phyloP scores from a whole-genome alignment of 2,888 invertebrate species.

The Xylota segnis region DNA sequence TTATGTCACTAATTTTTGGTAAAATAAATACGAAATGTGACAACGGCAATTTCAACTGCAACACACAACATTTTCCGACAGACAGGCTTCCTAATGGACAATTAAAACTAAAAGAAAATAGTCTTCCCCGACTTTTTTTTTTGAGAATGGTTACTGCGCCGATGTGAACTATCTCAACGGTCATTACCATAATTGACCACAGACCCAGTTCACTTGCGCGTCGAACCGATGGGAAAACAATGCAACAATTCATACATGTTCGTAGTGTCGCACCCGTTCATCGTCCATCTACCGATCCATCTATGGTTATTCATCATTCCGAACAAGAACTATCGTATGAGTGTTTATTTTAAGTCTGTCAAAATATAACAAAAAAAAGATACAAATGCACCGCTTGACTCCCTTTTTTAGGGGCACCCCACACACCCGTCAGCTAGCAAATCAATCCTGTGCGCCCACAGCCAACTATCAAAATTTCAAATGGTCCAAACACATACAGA shows the following conservation, averaged over 20 bases:
- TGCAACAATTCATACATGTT: constrained; percentile 20
- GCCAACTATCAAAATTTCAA: constrained; percentile 34
- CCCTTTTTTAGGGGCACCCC: constrained; percentile 38
- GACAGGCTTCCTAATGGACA: constrained; percentile 3
- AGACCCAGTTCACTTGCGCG: constrained; percentile 39
- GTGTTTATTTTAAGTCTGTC: constrained; percentile 74
- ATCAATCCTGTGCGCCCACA: constrained; percentile 70
- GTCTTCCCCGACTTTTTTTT: background rate
- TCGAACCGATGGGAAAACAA: constrained; percentile 47
- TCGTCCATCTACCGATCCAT: constrained; percentile 59
- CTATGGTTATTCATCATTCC: constrained; percentile 70
- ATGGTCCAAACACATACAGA: constrained; percentile 4
- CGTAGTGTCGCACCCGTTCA: constrained; percentile 23
- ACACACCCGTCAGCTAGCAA: constrained; percentile 28
- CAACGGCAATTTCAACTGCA: constrained; percentile 47
- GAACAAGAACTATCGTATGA: constrained; percentile 53
- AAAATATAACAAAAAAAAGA: constrained; percentile 2
- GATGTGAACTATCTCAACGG: constrained; percentile 37
- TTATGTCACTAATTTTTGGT: constrained; percentile 33
- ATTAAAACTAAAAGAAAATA: background rate
- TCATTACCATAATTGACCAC: constrained; percentile 74
- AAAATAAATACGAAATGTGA: constrained; percentile 24
- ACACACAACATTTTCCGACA: constrained; percentile 5
- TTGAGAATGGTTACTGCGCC: no score
- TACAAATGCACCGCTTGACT: constrained; percentile 32